Evolutionary conservation across 2,113 vertebrate genomes (phyloP), one percentile per base, ranked within the genome.

Genomic region (Epinephelus moara): DNA sequence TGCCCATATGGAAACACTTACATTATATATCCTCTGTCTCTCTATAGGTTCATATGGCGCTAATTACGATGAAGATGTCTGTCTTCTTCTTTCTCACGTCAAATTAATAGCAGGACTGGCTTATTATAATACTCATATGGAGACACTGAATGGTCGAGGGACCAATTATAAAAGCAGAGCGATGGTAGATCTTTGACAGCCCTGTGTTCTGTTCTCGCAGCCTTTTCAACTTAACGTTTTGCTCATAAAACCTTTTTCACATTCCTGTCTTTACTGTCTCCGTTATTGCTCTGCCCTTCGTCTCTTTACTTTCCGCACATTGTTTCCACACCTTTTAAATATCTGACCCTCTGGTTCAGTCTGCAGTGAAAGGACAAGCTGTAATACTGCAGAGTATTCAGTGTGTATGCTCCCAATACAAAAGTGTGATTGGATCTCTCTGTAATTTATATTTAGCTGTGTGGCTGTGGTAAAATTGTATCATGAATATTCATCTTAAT

Each of bases 101-200:
- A 66, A 74, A 84, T 81, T 66, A 70, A 84, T 11, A 78, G 18
- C 25, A 33, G 19, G 23, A 23, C 57, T 4, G 13, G 47, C 64
- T 81, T 42, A 61, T 81, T 72, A 53, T 55, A 66, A 72, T n/a
- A 66, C 33, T 61, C 50, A 55, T 27, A 73, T n/a, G 49, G 55
- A 88, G 62, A 66, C 17, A 59, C 6, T 60, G 55, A 13, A 21
- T 15, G 18, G 47, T 78, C 47, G 0, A 40, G 78, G 78, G 81
- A 81, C 88, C 86, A 90, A 88, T 90, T 85, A 88, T 72, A 50
- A 90, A 75, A 88, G 83, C 9, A 10, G 37, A 68, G 55, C 71
- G 53, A 57, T 61, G 18, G 17, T 57, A 75, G 64, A 57, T 64
- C 66, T 72, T 69, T 78, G 81, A 81, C 88, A 75, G 56, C 30